Evolutionary conservation across 1,140 invertebrate species (phyloP), one percentile per base, ranked within the genome.

Genomic region (Drosophila prosaltans): DNA sequence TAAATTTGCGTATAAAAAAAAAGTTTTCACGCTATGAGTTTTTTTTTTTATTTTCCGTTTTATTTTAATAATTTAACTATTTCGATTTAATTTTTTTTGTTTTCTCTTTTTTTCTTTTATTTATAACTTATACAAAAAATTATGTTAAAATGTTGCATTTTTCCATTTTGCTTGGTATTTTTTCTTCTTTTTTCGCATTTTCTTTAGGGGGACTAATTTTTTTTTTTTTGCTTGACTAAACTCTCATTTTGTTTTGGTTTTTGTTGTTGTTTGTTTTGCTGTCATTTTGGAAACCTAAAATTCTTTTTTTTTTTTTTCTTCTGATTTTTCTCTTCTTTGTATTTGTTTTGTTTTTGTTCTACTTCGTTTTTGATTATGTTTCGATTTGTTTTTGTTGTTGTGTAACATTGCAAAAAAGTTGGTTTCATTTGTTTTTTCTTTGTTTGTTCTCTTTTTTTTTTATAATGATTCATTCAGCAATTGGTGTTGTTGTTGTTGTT

Each of bases 351-450:
- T 73, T 67, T 78, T 80, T 75, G 84, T 90, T 69, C 79, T 90
- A 79, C 75, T 89, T 77, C 6, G 32, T 36, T 88, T 83, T 89
- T 90, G 80, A 89, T 89, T 89, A 89, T 89, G 85, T 89, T 90
- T 90, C 85, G 85, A 90, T 89, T 78, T 70, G 78, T 90, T 74
- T 67, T 45, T 78, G 72, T 30, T 30, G 2, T 30, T 30, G 69
- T 66, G 65, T 70, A 78, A 74, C 65, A 80, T 75, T 81, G 80
- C 65, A 65, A 73, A 51, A 65, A 69, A 73, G 82, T 80, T 83
- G 88, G 80, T 88, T 86, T 85, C 73, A 16, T 16, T 16, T 16
- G 16, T 81, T 75, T 82, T 21, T 88, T 82, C 76, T 40, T 21
- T 88, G 82, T 79, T 40, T 79, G 81, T 86, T 85, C 73, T 81